Evolutionary conservation across 2,113 vertebrate species (phyloP).

Genomic region (Ceratotherium simum): DNA sequence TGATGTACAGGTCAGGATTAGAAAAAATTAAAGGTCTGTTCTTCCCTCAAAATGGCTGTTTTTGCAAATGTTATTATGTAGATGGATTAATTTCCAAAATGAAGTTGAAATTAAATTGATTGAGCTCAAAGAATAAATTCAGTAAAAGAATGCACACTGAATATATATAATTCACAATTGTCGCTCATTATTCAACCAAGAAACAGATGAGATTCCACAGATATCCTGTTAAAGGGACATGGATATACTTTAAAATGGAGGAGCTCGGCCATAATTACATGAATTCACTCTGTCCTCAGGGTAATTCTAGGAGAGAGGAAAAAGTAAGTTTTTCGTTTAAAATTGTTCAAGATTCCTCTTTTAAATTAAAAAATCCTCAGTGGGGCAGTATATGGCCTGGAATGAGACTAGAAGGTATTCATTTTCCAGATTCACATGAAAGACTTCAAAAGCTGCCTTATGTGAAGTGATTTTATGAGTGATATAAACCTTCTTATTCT

Average conservation of each 20-base stretch:
- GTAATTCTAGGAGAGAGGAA: constrained; percentile 21
- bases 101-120: not conserved
- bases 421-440: constrained; percentile 39
- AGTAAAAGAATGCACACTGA: not conserved
- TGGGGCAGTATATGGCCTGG: not conserved
- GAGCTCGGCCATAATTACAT: constrained; percentile 70
- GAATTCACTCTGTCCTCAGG: not conserved
- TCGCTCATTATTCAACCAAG: constrained; percentile 9
- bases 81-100: constrained; percentile 50
- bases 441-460: constrained; percentile 36
- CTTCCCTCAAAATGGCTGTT: not conserved
- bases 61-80: constrained; percentile 1
- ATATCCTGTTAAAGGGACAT: not conserved
- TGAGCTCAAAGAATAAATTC: not conserved
- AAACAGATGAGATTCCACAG: constrained; percentile 33
- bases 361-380: constrained; percentile 67
- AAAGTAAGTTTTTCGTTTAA: constrained; percentile 65
- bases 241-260: not conserved
- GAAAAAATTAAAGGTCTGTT: not conserved
- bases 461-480: constrained; percentile 45
- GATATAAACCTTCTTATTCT: constrained; percentile 29
- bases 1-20: not conserved
- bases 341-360: constrained; percentile 70
- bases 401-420: constrained; percentile 45
- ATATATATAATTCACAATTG: not conserved